Base-by-base conservation (phyloP, 92 coral and sea anemone genomes). In the Phenganax subtilis region DNA sequence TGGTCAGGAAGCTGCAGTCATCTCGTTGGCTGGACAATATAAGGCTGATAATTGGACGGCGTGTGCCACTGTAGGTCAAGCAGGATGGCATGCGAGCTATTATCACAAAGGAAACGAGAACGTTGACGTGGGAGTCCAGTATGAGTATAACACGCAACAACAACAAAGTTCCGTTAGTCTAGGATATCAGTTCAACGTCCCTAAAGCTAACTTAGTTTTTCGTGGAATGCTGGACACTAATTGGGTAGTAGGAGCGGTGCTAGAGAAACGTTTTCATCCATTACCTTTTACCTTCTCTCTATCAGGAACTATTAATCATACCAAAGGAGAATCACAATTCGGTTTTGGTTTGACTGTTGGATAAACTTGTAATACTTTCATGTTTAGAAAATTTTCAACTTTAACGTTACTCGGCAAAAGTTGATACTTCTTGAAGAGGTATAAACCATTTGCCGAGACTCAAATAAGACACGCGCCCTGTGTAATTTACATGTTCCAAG, bases 31-130 rank as follows among this genome's bases (percentile, higher is more conserved):
- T 57, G 98, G 96, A 51, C 89, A 97, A 30, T 94, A 92, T 85
- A 82, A 92, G 3, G 29, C 90, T 3, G 87, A 87, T 51, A 82
- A 90, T 61, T 94, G 97, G 97, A 87, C 88, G 29, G 98, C 92
- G 0, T 84, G 96, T 10, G 91, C 92, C 1, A 90, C 97, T 6
- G 96, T 91, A 10, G 98, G 97, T 57, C 97, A 94, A 70, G 89
- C 97, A 1, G 98, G 98, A 17, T 94, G 98, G 98, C 98, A 94
- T 76, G 85, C 91, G 44, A 90, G 97, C 68, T 94, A 94, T 72
- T 89, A 93, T 91, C 98, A 94, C 85, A 94, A 94, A 67, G 98
- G 98, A 11, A 94, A 94, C 67, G 98, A 92, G 64, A 94, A 94
- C 86, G 97, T 94, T 7, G 93, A 94, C 71, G 98, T 93, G 3